Evolutionary conservation across 2,797 vertebrate species (phyloP).

Genomic region (Rhodeus uyekii): DNA sequence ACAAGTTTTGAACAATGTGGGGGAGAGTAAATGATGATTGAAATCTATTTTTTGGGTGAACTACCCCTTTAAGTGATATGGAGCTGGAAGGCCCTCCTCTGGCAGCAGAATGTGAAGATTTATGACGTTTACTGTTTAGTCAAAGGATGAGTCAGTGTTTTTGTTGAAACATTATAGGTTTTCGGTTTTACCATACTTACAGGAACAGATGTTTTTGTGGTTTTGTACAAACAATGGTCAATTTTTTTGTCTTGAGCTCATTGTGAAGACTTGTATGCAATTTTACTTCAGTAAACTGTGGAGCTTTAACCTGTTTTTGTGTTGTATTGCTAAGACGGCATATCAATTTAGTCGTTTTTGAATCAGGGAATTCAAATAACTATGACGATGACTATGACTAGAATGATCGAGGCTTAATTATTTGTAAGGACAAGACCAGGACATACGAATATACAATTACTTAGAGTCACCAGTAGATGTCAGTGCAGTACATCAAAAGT

Average conservation of each 20-base stretch:
- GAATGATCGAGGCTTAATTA: background rate
- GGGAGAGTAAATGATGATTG: background rate
- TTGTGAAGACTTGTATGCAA: background rate
- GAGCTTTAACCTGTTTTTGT: background rate
- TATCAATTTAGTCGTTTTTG: background rate
- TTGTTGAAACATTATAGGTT: conserved; percentile 31
- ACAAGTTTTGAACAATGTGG: background rate
- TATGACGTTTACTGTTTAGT: conserved; percentile 15
- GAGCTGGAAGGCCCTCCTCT: background rate
- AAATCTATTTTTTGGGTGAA: background rate
- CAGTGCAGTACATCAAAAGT: conserved; percentile 27
- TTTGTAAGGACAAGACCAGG: too few relatives aligned
- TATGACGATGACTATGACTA: background rate
- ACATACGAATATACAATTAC: too few relatives aligned
- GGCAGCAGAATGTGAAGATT: background rate
- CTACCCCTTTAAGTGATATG: background rate
- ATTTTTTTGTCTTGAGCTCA: background rate
- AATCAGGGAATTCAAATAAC: background rate
- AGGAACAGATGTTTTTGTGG: conserved; percentile 30
- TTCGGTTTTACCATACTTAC: conserved; percentile 24
- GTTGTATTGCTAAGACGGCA: background rate
- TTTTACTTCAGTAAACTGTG: background rate
- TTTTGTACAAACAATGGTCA: conserved; percentile 12
- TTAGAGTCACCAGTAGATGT: conserved; percentile 52
- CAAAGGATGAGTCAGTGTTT: conserved; percentile 51